phyloP scores from a whole-genome alignment of 2,888 invertebrate species.

The Gasteruption jaculator region DNA sequence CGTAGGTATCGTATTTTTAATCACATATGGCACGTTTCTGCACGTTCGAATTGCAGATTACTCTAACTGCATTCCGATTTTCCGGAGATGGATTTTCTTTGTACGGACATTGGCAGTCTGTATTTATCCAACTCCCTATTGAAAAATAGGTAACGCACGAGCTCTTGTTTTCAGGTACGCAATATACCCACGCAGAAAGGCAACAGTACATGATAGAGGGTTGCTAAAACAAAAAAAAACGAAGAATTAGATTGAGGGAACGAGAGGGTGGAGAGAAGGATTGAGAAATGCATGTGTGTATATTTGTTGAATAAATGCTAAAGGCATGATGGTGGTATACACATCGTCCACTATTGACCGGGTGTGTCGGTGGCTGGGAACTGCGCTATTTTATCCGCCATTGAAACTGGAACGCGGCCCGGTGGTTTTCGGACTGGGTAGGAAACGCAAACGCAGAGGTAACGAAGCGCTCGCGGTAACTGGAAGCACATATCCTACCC shows the following conservation, averaged over 20 bases:
- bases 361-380: slow-evolving; percentile 24
- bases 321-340: slow-evolving; percentile 26
- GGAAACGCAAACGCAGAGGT: slow-evolving; percentile 30
- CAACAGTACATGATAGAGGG: too few species aligned
- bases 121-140: too few species aligned
- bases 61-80: slow-evolving; percentile 36
- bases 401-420: slow-evolving; percentile 29
- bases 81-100: slow-evolving; percentile 32
- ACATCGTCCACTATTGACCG: slow-evolving; percentile 31
- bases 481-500: slow-evolving; percentile 1
- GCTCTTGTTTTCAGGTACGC: too few species aligned
- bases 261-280: slow-evolving; percentile 2
- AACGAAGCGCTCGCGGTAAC: slow-evolving; percentile 27
- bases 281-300: slow-evolving; percentile 12
- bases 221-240: too few species aligned
- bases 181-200: too few species aligned
- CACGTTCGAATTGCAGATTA: slow-evolving; percentile 43
- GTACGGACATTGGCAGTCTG: slow-evolving; percentile 11
- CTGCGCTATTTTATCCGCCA: slow-evolving; percentile 32
- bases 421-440: slow-evolving; percentile 28
- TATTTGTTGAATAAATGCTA: slow-evolving; percentile 31
- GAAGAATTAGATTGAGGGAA: not conserved
- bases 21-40: too few species aligned
- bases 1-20: too few species aligned
- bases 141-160: too few species aligned